Evolutionary conservation across 2,888 invertebrate genomes (phyloP).

Genomic region (Sarcophaga variegata): DNA sequence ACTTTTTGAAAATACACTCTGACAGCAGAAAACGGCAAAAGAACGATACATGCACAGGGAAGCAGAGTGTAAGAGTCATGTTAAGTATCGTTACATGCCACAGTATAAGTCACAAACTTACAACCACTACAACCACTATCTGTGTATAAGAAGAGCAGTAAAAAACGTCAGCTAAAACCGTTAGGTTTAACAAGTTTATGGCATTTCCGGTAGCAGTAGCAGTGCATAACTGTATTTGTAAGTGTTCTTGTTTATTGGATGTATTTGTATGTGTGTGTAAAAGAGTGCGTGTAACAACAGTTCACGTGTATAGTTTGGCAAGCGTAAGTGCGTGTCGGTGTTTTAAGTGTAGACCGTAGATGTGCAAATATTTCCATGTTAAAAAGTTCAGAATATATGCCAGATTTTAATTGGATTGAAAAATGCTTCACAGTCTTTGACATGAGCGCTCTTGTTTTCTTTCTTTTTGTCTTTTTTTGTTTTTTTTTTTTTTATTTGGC

Average conservation of each 20-base stretch:
- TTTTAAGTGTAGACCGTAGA: conserved; percentile 2
- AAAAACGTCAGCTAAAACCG: not conserved
- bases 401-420: conserved; percentile 62
- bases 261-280: not conserved
- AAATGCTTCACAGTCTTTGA: conserved; percentile 50
- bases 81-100: no score
- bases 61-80: no score
- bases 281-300: no score
- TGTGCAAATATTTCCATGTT: conserved; percentile 18
- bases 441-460: conserved; percentile 25
- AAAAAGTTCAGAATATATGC: conserved; percentile 42
- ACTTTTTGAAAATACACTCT: conserved; percentile 5
- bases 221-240: conserved; percentile 4
- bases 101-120: not conserved
- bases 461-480: not conserved
- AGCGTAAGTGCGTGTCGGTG: not conserved
- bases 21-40: not conserved
- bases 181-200: conserved; percentile 41
- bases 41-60: not conserved
- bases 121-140: not conserved
- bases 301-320: not conserved
- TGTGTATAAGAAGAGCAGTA: not conserved
- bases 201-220: conserved; percentile 24
- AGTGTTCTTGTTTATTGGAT: not conserved
- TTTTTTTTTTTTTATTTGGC: no score